Base-by-base conservation (phyloP, 2,113 vertebrate species). In the Hippocampus guttulatus region DNA sequence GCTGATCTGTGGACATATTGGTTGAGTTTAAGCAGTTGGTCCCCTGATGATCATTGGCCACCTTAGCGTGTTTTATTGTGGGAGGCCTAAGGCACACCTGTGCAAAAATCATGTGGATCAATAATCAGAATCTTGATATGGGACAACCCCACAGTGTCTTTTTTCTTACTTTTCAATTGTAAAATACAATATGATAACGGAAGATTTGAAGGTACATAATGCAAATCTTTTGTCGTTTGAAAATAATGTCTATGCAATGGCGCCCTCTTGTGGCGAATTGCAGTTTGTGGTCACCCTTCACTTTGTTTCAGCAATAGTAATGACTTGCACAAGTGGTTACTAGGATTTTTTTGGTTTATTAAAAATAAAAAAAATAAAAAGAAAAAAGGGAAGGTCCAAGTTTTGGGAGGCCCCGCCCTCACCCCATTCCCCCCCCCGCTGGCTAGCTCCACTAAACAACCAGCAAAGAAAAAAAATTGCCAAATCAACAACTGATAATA, bases 401-500 rank as follows among this genome's bases (percentile, higher is more conserved):
- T 87, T 76, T 88, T 83, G 86, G 78, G 87, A 91, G 75, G 73
- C 87, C 87, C 81, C 75, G 70, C 69, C 84, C 81, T 82, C 74
- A 77, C 81, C 81, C 57, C 63, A 68, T 76, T 76, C 75, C 82
- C 87, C 84, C 75, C 88, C 85, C 73, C 78, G 84, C 85, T 77
- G 70, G 84, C 73, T 51, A 84, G 82, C 76, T 88, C n/a, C 16
- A 80, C 64, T 80, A 90, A 89, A 86, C 84, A 88, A 87, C 87
- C 87, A 88, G 88, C 81, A 86, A 88, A 91, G 85, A 89, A 91
- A 88, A 88, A 91, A 84, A 87, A 88, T 38, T 38, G 69, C 85
- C 73, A 80, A 84, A 87, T 88, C 81, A 82, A 90, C 88, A 86
- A 78, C 84, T 78, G 87, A 89, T 89, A 91, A 87, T 88, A 91